Evolutionary conservation across 2,888 invertebrate genomes (phyloP), one percentile per base, ranked within the genome.

Genomic region (Andrena chrysosceles): DNA sequence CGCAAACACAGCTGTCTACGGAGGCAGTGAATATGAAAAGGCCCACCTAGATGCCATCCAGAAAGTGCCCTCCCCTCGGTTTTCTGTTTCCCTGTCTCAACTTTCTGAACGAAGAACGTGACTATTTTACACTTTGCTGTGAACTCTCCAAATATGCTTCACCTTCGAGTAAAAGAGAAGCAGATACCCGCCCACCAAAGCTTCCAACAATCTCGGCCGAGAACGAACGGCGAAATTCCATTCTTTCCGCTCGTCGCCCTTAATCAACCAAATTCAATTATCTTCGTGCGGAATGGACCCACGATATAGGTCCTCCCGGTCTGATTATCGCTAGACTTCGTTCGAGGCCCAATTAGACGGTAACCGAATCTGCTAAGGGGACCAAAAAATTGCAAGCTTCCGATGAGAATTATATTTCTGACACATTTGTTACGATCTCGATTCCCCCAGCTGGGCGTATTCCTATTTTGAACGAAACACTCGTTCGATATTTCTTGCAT

Each of bases 1-100:
- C 54, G 66, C 74, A 82, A 33, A 75, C 54, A 80, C 49, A 64
- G 70, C 54, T 49, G 62, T 31, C n/a, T 77, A 54, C 67, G 67
- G 77, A 73, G 26, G 74, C 31, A 56, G 31, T 42, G 8, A 62
- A 62, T 33, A 31, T 29, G 62, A 33, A 29, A 33, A 62, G 29
- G 62, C 33, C 29, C 16, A 33, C 3, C 56, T 56, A 10, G 56
- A 56, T 56, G 23, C 26, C 23, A 42, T 56, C 26, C 10, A 10
- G 20, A 56, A 23, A 56, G 20, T 26, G 56, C 56, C 56, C 26
- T 56, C 10, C 16, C 56, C 23, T 56, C 23, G 26, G 20, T 56
- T 23, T 26, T 26, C 10, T 26, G 26, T 56, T 56, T 56, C 7
- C 56, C 23, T 23, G 23, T 42, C 42, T 42, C 42, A 42, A 42